Percentiles rank a stretch among this genome's conserved stretches.
Conservation (phyloP, 2,888 invertebrate genomes). For the Anarsia innoxiella region DNA sequence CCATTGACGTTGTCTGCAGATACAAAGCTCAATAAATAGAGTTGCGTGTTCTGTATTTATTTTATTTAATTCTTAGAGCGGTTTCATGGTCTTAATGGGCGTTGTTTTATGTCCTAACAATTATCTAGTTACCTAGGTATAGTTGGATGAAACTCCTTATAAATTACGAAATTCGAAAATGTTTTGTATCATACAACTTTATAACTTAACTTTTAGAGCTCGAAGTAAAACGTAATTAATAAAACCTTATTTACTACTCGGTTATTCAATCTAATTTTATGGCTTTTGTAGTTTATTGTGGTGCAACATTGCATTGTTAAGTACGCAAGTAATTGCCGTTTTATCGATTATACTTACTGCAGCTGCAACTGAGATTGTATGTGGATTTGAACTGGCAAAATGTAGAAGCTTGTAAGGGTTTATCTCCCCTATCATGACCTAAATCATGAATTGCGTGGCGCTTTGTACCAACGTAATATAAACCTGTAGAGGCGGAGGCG, state of each 20-base stretch:
- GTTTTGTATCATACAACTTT: slow-evolving; percentile 1
- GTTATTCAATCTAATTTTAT: too few relatives aligned
- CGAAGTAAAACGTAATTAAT: too few relatives aligned
- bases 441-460: slow-evolving; percentile 28
- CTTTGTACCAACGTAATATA: slow-evolving; percentile 35
- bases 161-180: slow-evolving; percentile 3
- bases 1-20: slow-evolving; percentile 15
- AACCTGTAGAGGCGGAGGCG: slow-evolving; percentile 53
- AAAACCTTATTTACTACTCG: too few relatives aligned
- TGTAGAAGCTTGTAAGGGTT: slow-evolving; percentile 27
- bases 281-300: too few relatives aligned
- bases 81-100: slow-evolving; percentile 4
- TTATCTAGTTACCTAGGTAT: too few relatives aligned
- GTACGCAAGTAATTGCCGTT: too few relatives aligned
- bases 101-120: slow-evolving; percentile 8
- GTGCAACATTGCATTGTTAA: too few relatives aligned
- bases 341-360: too few relatives aligned
- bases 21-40: slow-evolving; percentile 2
- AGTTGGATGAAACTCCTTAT: too few relatives aligned
- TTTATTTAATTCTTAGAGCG: slow-evolving; percentile 4
- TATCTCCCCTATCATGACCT: slow-evolving; percentile 25
- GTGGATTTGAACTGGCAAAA: slow-evolving; percentile 26
- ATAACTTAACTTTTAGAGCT: too few relatives aligned
- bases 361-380: too few relatives aligned
- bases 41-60: slow-evolving; percentile 3